Conservation (phyloP, 35 echinoderm and acorn worm species). For the Ptychodera flava region DNA sequence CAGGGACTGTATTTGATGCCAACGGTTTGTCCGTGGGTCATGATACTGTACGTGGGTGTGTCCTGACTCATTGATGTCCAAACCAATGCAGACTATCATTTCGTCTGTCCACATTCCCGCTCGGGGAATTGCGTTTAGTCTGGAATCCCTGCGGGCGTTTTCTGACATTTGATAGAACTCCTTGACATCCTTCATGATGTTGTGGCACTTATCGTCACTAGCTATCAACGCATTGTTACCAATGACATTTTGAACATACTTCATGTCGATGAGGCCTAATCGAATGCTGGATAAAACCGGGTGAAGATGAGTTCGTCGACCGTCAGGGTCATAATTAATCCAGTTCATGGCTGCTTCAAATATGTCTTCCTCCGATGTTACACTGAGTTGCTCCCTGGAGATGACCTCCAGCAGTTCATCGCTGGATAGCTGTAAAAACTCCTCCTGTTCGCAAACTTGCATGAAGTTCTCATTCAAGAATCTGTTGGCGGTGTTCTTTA, state of each 20-base stretch:
- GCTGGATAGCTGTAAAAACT: slow-evolving; percentile 59
- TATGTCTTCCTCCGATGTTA: slow-evolving; percentile 75
- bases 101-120: not conserved
- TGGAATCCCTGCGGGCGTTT: not conserved
- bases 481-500: slow-evolving; percentile 48
- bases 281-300: slow-evolving; percentile 78
- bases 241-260: slow-evolving; percentile 73
- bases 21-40: not conserved
- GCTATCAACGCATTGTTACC: slow-evolving; percentile 46
- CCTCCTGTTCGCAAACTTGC: slow-evolving; percentile 65
- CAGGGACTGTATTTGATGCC: not conserved
- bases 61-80: not conserved
- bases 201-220: slow-evolving; percentile 43
- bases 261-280: slow-evolving; percentile 69
- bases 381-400: slow-evolving; percentile 65
- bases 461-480: slow-evolving; percentile 70
- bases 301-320: slow-evolving; percentile 15
- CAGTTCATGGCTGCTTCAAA: slow-evolving; percentile 66
- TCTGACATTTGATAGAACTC: not conserved
- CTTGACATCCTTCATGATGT: not conserved
- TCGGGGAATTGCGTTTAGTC: not conserved
- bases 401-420: slow-evolving; percentile 65
- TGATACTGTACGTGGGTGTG: not conserved
- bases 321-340: slow-evolving; percentile 45
- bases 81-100: not conserved